Percentiles rank a stretch among this genome's conserved stretches.
Evolutionary conservation across 2,113 vertebrate species (phyloP).

Genomic region (Sceloporus undulatus): DNA sequence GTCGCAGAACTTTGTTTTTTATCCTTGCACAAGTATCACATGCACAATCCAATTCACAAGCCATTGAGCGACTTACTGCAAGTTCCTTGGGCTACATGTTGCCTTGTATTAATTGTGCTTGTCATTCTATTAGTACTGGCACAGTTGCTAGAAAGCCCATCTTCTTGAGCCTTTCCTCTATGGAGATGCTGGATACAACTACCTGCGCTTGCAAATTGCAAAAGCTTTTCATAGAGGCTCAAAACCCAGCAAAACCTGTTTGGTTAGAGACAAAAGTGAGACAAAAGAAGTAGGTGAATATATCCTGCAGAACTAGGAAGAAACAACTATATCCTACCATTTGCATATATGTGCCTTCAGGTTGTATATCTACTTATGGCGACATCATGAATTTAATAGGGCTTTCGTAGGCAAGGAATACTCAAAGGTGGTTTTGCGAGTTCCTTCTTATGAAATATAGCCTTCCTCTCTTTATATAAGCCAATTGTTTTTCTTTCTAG

Average conservation of each 20-base stretch:
- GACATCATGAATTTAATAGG: no score
- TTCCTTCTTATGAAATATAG: no score
- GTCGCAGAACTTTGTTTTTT: no score
- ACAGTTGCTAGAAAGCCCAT: background rate
- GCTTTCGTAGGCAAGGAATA: no score
- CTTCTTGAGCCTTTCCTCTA: background rate
- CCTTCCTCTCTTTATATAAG: background rate
- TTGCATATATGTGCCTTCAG: background rate
- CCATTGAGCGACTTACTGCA: background rate
- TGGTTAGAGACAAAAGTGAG: background rate
- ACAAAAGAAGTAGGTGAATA: background rate
- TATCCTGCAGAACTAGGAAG: background rate
- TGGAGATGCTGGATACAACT: background rate
- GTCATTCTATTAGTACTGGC: background rate
- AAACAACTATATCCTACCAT: background rate
- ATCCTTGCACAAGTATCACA: no score
- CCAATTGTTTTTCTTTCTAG: background rate
- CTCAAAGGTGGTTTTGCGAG: no score
- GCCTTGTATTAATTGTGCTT: background rate
- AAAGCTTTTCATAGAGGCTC: background rate
- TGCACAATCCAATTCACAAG: background rate
- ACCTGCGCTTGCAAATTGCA: background rate
- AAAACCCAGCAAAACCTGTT: background rate
- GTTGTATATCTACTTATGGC: no score
- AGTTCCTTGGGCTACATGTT: background rate